Evolutionary conservation across 1,140 invertebrate genomes (phyloP), one percentile per base, ranked within the genome.

Genomic region (Aphelinus certus): DNA sequence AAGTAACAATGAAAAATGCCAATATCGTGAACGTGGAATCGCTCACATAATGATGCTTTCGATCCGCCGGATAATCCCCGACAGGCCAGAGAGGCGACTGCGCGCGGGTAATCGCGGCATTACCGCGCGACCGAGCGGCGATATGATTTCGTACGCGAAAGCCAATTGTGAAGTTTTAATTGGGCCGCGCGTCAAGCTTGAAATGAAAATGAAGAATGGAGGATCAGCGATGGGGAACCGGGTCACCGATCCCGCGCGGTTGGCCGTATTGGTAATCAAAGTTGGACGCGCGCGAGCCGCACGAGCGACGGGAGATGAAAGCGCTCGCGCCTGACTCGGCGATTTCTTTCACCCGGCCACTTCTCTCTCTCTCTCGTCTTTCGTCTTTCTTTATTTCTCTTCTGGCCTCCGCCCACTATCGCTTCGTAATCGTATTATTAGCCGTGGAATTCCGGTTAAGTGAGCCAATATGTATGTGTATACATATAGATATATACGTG

Each of bases 301-400:
- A 57, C 73, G 58, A 64, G 55, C 72, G 77, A 73, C 76, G 75
- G 74, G 68, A 78, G 75, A 79, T 79, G 79, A 76, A 79, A 73
- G 72, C 78, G 26, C 55, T 70, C 61, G 62, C 65, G 62, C 47
- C 58, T 80, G 79, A 80, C 73, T 76, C 48, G 56, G 57, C 79
- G 64, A 7, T 76, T 80, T 76, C 71, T 67, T 26, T 26, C 26
- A 26, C 26, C 26, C 63, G 68, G 42, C 75, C 75, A 51, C 65
- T 74, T 71, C 55, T 70, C 75, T 70, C 55, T 70, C 75, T 70
- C 7, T 71, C 75, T 55, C 10, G 9, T 47, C 58, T 65, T 61
- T 69, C 43, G 55, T 70, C 42, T 61, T 55, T 64, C 4, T 47
- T 9, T 75, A 65, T 67, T 65, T 60, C 69, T 64, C 45, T 61